Conservation (phyloP, 2,797 vertebrate genomes). For the Brachyalestes nurse region DNA sequence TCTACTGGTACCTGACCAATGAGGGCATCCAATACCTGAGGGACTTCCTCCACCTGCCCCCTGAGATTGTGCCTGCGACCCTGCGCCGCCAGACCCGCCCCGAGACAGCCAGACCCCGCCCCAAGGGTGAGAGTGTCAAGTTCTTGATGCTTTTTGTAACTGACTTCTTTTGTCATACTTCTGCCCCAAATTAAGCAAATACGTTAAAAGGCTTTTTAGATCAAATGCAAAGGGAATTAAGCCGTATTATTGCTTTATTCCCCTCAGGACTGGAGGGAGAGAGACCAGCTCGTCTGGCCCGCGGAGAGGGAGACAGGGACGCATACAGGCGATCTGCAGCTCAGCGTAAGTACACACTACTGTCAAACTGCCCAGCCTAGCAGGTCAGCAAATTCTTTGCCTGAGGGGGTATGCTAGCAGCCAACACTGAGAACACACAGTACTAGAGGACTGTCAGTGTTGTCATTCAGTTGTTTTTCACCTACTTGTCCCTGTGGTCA, state of each 20-base stretch:
- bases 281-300: slow-evolving; percentile 91
- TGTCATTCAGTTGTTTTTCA: background rate
- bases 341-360: slow-evolving; percentile 83
- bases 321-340: slow-evolving; percentile 93
- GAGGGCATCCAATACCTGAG: slow-evolving; percentile 98
- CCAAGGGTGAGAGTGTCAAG: slow-evolving; percentile 84
- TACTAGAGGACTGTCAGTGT: background rate
- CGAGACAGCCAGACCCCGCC: slow-evolving; percentile 93
- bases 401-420: background rate
- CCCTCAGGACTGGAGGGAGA: slow-evolving; percentile 91
- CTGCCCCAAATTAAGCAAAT: background rate
- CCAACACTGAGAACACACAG: background rate
- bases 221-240: background rate
- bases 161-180: background rate
- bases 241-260: background rate
- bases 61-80: slow-evolving; percentile 96
- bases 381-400: background rate
- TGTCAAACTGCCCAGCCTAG: background rate
- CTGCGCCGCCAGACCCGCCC: slow-evolving; percentile 94
- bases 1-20: slow-evolving; percentile 99
- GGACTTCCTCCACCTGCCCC: slow-evolving; percentile 96
- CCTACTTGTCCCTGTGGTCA: background rate
- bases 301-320: slow-evolving; percentile 95
- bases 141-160: too few relatives aligned
- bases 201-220: background rate